Percentiles rank a stretch among this genome's conserved stretches.
Evolutionary conservation across 2,888 invertebrate genomes (phyloP).

Genomic region (Junonia oenone): DNA sequence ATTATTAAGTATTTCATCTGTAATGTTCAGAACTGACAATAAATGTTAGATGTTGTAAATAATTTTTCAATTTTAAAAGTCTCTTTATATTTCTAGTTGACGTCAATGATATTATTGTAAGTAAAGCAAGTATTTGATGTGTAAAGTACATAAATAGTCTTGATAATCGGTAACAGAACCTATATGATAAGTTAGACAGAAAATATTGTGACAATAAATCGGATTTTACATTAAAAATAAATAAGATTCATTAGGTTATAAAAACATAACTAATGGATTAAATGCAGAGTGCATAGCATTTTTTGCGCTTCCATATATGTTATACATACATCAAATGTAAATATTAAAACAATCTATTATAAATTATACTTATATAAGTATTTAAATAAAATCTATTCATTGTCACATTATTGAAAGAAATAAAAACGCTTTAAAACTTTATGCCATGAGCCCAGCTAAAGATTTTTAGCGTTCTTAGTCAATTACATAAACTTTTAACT

Average conservation of each 20-base stretch:
- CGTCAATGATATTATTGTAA: constrained; percentile 15
- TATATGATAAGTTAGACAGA: neutral
- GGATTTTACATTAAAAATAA: constrained; percentile 2
- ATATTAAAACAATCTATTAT: neutral
- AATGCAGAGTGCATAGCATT: constrained; percentile 6
- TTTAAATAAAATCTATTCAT: constrained; percentile 25
- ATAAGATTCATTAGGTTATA: neutral
- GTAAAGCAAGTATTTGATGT: too few species aligned
- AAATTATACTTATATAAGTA: neutral
- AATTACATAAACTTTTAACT: constrained; percentile 42
- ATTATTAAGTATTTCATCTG: constrained; percentile 41
- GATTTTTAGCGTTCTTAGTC: constrained; percentile 68
- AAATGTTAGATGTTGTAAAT: constrained; percentile 65
- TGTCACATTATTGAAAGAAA: constrained; percentile 39
- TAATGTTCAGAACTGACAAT: constrained; percentile 77
- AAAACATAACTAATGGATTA: neutral
- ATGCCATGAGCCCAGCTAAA: constrained; percentile 74
- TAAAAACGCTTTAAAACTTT: constrained; percentile 65
- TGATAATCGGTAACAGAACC: neutral
- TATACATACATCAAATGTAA: neutral
- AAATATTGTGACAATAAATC: constrained; percentile 24
- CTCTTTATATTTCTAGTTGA: constrained; percentile 63
- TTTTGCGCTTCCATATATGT: constrained; percentile 10
- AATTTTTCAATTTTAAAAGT: constrained; percentile 46
- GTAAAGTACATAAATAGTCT: neutral